These are phyloP conservation scores for Pinna nobilis DNA, from an alignment of 1,140 invertebrate genomes.

Conservation along the genomic window DNA sequence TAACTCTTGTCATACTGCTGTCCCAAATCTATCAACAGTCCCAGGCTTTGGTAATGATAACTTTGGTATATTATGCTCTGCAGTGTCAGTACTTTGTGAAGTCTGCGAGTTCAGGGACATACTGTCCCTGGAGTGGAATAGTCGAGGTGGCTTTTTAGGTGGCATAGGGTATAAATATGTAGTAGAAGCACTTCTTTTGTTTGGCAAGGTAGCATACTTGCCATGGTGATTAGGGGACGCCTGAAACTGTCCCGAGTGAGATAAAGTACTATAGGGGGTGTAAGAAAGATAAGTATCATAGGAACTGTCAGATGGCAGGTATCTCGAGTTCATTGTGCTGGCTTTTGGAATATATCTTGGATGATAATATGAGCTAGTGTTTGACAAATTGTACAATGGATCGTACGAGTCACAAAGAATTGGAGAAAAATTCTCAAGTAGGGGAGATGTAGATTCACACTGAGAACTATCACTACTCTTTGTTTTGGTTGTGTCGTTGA, in stretches of 20 bases:
- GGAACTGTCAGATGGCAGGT: slow-evolving; percentile 36
- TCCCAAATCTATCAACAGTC: slow-evolving; percentile 41
- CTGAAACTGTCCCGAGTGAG: slow-evolving; percentile 27
- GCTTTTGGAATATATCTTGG: slow-evolving; percentile 19
- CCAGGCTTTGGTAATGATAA: slow-evolving; percentile 39
- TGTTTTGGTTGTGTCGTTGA: slow-evolving; percentile 29
- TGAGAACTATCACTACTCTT: slow-evolving; percentile 55
- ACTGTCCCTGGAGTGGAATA: slow-evolving; percentile 54
- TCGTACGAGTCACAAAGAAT: slow-evolving; percentile 58
- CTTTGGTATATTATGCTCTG: slow-evolving; percentile 28
- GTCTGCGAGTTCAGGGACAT: slow-evolving; percentile 51
- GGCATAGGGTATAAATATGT: slow-evolving; percentile 51
- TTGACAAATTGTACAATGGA: slow-evolving; percentile 46
- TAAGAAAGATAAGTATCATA: slow-evolving; percentile 47
- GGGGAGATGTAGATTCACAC: slow-evolving; percentile 58
- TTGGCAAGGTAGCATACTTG: slow-evolving; percentile 19
- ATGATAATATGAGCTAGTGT: slow-evolving; percentile 24
- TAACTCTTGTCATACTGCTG: slow-evolving; percentile 37
- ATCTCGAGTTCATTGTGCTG: slow-evolving; percentile 41
- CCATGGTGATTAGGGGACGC: slow-evolving; percentile 25
- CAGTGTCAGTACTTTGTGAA: slow-evolving; percentile 37
- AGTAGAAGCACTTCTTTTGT: slow-evolving; percentile 61
- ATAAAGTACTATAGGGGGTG: slow-evolving; percentile 45
- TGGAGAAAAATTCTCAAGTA: slow-evolving; percentile 57
- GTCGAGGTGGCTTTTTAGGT: slow-evolving; percentile 59